A percentile compares a stretch with the other conserved stretches of the same genome.
These are phyloP conservation scores for Lasioglossum pauxillum DNA, from an alignment of 2,888 invertebrate species.

Conservation along the genomic window DNA sequence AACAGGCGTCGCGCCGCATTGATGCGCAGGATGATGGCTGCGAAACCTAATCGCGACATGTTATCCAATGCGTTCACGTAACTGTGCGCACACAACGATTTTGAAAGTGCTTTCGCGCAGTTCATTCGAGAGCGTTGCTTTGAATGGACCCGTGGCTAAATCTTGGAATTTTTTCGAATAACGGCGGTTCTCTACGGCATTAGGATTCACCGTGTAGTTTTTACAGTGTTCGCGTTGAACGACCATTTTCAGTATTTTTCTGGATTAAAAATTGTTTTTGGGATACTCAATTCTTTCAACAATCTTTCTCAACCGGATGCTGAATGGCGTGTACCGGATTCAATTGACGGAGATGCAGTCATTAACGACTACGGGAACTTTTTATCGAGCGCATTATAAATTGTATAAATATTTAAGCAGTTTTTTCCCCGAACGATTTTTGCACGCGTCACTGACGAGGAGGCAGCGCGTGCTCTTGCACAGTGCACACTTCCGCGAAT, in stretches of 20 bases:
- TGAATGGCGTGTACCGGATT: background rate
- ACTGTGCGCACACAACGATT: slow-evolving; percentile 19
- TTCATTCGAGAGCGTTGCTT: background rate
- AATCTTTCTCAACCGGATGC: background rate
- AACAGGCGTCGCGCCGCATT: background rate
- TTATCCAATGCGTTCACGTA: slow-evolving; percentile 16
- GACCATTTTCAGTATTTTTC: background rate
- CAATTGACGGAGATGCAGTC: background rate
- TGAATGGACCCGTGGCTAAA: background rate
- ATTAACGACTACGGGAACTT: background rate
- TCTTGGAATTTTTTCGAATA: background rate
- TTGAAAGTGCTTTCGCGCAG: slow-evolving; percentile 8
- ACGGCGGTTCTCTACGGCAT: background rate
- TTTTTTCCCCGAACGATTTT: background rate
- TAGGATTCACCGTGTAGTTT: background rate
- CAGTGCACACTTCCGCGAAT: background rate
- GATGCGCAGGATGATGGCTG: background rate
- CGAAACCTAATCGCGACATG: background rate
- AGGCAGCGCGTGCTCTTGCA: background rate
- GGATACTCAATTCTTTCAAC: background rate
- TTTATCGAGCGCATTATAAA: background rate
- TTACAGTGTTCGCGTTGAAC: background rate
- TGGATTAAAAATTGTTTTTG: background rate
- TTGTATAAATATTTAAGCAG: background rate
- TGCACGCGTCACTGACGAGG: background rate